These are phyloP conservation scores for Apocrypta bakeri DNA, from an alignment of 1,140 invertebrate genomes.

Conservation along the genomic window DNA sequence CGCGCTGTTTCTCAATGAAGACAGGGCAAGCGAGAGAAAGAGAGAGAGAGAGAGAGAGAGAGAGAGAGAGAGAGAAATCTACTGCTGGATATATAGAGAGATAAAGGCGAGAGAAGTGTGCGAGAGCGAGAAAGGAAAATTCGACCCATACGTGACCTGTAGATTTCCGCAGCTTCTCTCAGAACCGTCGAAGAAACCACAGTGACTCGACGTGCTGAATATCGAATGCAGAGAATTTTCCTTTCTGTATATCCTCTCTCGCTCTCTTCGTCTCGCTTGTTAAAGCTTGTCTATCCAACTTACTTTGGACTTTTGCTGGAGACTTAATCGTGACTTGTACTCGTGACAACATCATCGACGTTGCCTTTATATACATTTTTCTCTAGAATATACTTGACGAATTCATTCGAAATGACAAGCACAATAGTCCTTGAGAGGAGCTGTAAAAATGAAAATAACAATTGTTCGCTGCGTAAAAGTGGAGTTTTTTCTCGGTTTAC, in stretches of 20 bases:
- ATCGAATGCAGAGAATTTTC: slow-evolving; percentile 26
- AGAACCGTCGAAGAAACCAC: slow-evolving; percentile 7
- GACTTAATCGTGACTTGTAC: not conserved
- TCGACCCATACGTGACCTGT: slow-evolving; percentile 38
- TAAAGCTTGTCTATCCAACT: not conserved
- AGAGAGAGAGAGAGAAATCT: not conserved
- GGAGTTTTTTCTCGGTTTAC: not conserved
- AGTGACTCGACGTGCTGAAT: not conserved
- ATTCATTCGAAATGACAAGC: too few species aligned
- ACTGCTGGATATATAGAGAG: not conserved
- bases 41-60: not conserved
- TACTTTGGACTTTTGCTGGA: not conserved
- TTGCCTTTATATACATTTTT: not conserved
- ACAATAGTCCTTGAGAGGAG: not conserved
- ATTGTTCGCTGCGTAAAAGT: not conserved
- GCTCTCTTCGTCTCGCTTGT: not conserved
- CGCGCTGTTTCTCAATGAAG: not conserved
- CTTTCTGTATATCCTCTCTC: not conserved
- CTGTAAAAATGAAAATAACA: not conserved
- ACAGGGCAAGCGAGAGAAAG: too few species aligned
- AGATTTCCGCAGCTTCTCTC: slow-evolving; percentile 3
- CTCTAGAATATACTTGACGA: not conserved
- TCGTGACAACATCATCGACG: not conserved
- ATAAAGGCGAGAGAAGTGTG: not conserved
- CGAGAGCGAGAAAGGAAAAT: slow-evolving; percentile 13